phyloP scores from a whole-genome alignment of 2,113 vertebrate species.

The Neolamprologus sp. region DNA sequence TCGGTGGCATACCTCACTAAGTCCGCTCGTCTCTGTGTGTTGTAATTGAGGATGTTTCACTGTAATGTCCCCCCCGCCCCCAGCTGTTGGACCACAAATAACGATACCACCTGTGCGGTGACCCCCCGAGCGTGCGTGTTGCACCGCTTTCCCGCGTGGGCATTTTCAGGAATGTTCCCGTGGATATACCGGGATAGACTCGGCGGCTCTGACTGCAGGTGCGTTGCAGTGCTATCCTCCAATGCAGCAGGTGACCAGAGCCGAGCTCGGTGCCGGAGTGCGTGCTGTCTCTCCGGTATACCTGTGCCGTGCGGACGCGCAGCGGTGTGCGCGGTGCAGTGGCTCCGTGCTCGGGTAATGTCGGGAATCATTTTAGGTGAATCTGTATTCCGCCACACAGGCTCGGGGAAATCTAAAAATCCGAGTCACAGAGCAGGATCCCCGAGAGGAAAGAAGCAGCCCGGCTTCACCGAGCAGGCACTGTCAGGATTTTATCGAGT shows the following conservation, averaged over 20 bases:
- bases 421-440: not conserved
- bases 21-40: not conserved
- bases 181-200: not conserved
- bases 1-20: not conserved
- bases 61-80: not conserved
- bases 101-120: not conserved
- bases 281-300: not conserved
- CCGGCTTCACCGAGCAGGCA: not conserved
- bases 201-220: not conserved
- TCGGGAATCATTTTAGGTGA: not conserved
- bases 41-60: not conserved
- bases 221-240: not conserved
- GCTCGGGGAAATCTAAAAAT: not conserved
- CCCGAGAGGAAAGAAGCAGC: not conserved
- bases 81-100: not conserved
- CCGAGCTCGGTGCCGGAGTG: not conserved
- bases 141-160: not conserved
- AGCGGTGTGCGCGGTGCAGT: not conserved
- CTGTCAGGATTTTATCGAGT: not conserved
- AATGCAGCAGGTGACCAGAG: constrained; percentile 60
- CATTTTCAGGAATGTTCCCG: constrained; percentile 11
- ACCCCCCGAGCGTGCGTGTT: not conserved
- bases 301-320: not conserved
- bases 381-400: not conserved
- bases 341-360: not conserved